Evolutionary conservation across 2,888 invertebrate genomes (phyloP).

Genomic region (Pimpla rufipes): DNA sequence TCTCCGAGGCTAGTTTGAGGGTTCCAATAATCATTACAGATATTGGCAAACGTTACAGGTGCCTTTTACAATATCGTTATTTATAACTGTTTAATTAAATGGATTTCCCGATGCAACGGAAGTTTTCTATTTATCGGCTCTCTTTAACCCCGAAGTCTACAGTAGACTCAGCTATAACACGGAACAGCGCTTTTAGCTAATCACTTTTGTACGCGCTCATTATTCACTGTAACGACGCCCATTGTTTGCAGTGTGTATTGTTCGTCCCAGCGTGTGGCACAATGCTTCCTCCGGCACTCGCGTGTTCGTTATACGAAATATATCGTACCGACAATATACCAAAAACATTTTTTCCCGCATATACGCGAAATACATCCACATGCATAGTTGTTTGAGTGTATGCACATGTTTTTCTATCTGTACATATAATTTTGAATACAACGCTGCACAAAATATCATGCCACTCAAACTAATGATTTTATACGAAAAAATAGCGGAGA

Average conservation of each 20-base stretch:
- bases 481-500: neutral
- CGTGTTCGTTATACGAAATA: constrained; percentile 17
- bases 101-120: neutral
- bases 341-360: constrained; percentile 31
- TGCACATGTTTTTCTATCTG: neutral
- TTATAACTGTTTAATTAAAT: constrained; percentile 9
- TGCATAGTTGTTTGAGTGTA: constrained; percentile 8
- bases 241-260: constrained; percentile 61
- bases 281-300: constrained; percentile 32
- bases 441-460: neutral
- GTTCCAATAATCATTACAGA: neutral
- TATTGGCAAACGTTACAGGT: neutral
- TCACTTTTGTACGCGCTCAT: constrained; percentile 64
- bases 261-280: constrained; percentile 50
- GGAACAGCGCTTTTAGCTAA: constrained; percentile 59
- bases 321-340: constrained; percentile 22
- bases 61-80: neutral
- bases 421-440: neutral
- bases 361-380: neutral
- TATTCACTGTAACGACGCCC: constrained; percentile 59
- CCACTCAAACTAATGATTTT: neutral
- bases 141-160: neutral
- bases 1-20: too few relatives aligned
- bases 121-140: constrained; percentile 36
- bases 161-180: neutral